Percentiles rank a stretch among this genome's conserved stretches.
Evolutionary conservation across 2,888 invertebrate genomes (phyloP).

Genomic region (Ceriagrion tenellum): DNA sequence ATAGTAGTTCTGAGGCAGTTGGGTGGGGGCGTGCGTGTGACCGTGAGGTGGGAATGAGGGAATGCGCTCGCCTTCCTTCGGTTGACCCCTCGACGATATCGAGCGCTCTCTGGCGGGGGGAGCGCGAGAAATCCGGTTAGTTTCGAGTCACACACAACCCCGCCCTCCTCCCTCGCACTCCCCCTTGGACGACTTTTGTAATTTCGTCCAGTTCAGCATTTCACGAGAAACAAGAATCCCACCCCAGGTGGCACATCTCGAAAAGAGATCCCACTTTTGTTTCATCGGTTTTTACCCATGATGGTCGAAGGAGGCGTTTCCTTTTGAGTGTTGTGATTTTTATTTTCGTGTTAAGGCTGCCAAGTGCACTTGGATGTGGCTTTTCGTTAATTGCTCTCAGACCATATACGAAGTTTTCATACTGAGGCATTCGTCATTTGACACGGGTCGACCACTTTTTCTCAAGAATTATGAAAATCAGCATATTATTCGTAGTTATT

Average conservation of each 20-base stretch:
- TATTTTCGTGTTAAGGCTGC: no score
- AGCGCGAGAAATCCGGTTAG: not conserved
- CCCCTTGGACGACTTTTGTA: not conserved
- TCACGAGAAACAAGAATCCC: not conserved
- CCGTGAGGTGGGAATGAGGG: not conserved
- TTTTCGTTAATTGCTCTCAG: no score
- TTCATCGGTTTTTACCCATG: not conserved
- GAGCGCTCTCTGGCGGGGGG: not conserved
- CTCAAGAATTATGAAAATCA: no score
- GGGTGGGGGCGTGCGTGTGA: no score
- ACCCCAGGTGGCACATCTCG: not conserved
- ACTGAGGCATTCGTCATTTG: no score
- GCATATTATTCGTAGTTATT: no score
- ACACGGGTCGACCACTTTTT: no score
- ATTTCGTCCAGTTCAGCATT: not conserved
- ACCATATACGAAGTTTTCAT: no score
- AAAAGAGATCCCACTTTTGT: not conserved
- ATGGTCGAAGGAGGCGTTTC: not conserved
- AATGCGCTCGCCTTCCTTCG: not conserved
- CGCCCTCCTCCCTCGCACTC: not conserved
- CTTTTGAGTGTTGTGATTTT: no score
- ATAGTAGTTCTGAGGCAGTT: not conserved
- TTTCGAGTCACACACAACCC: no score
- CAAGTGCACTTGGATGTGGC: no score
- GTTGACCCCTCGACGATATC: constrained; percentile 16